Conservation (phyloP, 2,888 invertebrate genomes). For the Eustalomyia histrio region DNA sequence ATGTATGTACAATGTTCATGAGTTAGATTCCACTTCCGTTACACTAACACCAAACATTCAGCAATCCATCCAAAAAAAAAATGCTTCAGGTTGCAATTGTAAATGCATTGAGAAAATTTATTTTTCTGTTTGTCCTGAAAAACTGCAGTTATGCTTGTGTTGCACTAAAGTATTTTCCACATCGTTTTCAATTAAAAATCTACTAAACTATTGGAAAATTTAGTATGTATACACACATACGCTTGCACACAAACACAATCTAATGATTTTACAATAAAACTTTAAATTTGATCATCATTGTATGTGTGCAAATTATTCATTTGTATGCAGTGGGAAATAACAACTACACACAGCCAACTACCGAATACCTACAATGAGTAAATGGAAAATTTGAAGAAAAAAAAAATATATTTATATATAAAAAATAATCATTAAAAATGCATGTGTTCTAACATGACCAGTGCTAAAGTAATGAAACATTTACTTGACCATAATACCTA, state of each 20-base stretch:
- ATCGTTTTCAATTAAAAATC: conserved; percentile 68
- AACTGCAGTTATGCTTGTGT: conserved; percentile 48
- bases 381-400: conserved; percentile 39
- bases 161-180: conserved; percentile 61
- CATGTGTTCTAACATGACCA: conserved; percentile 44
- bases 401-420: too few species aligned
- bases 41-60: conserved; percentile 47
- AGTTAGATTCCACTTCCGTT: conserved; percentile 37
- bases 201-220: conserved; percentile 65
- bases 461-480: conserved; percentile 58
- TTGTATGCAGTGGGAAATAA: conserved; percentile 42
- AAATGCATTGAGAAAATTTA: conserved; percentile 48
- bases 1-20: conserved; percentile 2
- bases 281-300: conserved; percentile 47
- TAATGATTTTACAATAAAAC: conserved; percentile 5
- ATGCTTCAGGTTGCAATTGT: conserved; percentile 56
- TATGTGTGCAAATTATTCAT: conserved; percentile 31
- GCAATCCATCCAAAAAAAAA: conserved; percentile 38
- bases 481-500: conserved; percentile 40
- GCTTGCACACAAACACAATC: conserved; percentile 10
- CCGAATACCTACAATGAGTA: conserved; percentile 5
- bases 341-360: conserved; percentile 9
- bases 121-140: conserved; percentile 11
- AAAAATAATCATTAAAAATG: conserved; percentile 61
- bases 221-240: conserved; percentile 27